phyloP scores from a whole-genome alignment of 2,113 vertebrate species.

The Camelus bactrianus region DNA sequence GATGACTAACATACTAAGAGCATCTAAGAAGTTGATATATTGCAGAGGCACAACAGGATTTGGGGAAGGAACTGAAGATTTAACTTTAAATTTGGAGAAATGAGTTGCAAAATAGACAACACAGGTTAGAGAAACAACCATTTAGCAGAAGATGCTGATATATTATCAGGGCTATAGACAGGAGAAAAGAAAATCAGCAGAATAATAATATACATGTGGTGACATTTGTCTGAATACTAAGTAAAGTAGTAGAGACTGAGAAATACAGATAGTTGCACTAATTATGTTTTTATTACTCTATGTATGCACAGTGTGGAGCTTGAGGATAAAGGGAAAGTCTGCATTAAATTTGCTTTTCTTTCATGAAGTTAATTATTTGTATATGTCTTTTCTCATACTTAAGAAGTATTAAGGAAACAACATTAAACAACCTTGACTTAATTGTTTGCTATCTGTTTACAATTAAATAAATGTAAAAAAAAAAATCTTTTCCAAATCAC shows the following conservation, averaged over 20 bases:
- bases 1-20: neutral
- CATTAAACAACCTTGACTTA: constrained; percentile 1
- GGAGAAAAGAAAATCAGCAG: neutral
- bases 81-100: neutral
- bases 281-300: neutral
- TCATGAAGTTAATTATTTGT: neutral
- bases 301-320: neutral
- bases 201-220: neutral
- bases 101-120: neutral
- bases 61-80: neutral
- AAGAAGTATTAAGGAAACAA: constrained; percentile 28
- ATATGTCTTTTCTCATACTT: neutral
- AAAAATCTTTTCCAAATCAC: constrained; percentile 48
- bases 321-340: neutral
- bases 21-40: neutral
- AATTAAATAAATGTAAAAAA: constrained; percentile 43
- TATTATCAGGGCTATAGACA: neutral
- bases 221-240: neutral
- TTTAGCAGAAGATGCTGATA: neutral
- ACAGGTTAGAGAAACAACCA: neutral
- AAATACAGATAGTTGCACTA: neutral
- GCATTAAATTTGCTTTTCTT: neutral
- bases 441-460: constrained; percentile 46
- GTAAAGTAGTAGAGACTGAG: neutral
- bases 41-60: neutral